Evolutionary conservation across 2,888 invertebrate genomes (phyloP).

Genomic region (Proisotoma minuta): DNA sequence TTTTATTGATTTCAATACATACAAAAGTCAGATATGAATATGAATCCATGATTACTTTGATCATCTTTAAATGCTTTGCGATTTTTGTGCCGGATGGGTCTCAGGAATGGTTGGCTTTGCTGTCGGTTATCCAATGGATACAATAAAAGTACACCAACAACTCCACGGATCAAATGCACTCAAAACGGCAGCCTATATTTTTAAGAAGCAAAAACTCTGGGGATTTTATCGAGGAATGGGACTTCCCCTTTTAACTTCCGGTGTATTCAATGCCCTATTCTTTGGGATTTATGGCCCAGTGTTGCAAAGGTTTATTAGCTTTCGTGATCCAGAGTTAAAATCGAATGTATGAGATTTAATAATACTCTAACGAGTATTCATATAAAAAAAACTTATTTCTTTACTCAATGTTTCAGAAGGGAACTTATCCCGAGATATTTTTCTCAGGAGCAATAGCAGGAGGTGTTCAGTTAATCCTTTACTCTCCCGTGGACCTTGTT

Average conservation of each 20-base stretch:
- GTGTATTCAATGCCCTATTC: background rate
- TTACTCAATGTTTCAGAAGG: too few relatives aligned
- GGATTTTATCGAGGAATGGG: background rate
- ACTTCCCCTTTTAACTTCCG: background rate
- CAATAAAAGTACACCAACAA: constrained; percentile 3
- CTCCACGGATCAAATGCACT: background rate
- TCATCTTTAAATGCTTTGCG: constrained; percentile 3
- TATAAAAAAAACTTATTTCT: background rate
- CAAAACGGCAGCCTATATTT: background rate
- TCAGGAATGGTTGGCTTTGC: background rate
- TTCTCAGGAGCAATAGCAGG: background rate
- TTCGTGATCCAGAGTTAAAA: too few relatives aligned
- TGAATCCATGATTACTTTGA: too few relatives aligned
- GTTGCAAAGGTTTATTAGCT: too few relatives aligned
- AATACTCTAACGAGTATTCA: background rate
- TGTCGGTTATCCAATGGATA: constrained; percentile 3
- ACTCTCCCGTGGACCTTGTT: background rate
- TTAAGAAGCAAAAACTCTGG: background rate
- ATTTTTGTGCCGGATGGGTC: background rate
- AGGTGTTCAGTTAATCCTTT: background rate
- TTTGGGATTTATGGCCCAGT: constrained; percentile 1
- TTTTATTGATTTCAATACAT: too few relatives aligned
- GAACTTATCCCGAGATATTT: background rate
- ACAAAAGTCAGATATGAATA: too few relatives aligned
- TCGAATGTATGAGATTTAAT: too few relatives aligned